Evolutionary conservation across 2,797 vertebrate species (phyloP), one percentile per base, ranked within the genome.

Genomic region (Sebastes itinus): DNA sequence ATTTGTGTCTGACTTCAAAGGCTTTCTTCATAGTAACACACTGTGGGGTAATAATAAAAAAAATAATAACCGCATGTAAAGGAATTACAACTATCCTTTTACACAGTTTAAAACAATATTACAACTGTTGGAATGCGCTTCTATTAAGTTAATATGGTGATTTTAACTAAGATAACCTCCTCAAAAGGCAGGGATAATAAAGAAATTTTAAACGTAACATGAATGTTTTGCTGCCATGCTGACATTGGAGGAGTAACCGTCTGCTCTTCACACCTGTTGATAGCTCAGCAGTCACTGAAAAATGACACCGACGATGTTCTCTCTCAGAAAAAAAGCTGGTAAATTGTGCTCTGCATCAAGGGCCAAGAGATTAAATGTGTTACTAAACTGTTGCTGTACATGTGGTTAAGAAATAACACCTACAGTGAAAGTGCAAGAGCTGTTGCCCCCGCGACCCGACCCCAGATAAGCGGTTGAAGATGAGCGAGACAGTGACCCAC

Each of bases 261-360:
- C 49, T 65, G 69, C 59, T 20, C 69, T 72, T 72, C 84, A 83
- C 92, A 95, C 92, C 89, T 93, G 94, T 92, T 58, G 32, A 42
- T 2, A 22, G 28, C 73, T 75, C 72, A 84, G 62, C 68, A 33
- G 23, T 69, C 30, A 60, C 32, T 74, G 73, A 82, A 85, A 82
- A 75, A 63, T 56, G 61, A 70, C 56, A 78, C 77, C 18, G 52
- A 42, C 3, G 25, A 73, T 58, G 32, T 35, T 64, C 5, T 38
- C 20, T 72, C 0, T 35, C 7, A 25, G 23, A 56, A 20, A 38
- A 16, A 11, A 77, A 61, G 8, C 62, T 20, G 23, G 10, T 56
- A 1, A 38, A 67, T 2, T 13, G 14, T 7, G 18, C 23, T 23
- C 3, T 16, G 22, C 13, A 64, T 9, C 2, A 23, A 5, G 10